These are phyloP conservation scores for Sakesphorus luctuosus DNA, from an alignment of 2,113 vertebrate genomes.

Conservation along the genomic window DNA sequence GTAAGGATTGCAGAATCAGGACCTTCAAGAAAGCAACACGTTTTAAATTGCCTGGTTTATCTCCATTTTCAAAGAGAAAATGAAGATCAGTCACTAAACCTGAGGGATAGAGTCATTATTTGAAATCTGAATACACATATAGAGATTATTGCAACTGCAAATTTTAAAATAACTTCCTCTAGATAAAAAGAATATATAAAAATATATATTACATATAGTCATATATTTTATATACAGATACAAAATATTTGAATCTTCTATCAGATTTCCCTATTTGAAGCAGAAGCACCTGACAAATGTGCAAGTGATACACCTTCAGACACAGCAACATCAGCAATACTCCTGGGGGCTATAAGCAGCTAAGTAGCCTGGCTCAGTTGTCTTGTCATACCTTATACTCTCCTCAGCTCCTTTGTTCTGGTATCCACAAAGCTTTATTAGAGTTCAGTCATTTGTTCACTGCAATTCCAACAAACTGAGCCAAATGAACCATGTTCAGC, in stretches of 20 bases:
- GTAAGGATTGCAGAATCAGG: background rate
- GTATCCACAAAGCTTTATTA: slow-evolving; percentile 36
- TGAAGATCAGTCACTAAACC: slow-evolving; percentile 13
- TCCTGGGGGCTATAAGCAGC: background rate
- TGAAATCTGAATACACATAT: background rate
- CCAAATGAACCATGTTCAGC: slow-evolving; percentile 43
- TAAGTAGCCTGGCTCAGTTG: slow-evolving; percentile 21
- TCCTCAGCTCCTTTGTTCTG: slow-evolving; percentile 31
- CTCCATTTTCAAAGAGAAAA: slow-evolving; percentile 32
- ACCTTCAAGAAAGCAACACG: background rate
- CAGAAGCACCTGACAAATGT: background rate
- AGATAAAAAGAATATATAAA: background rate
- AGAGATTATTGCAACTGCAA: background rate
- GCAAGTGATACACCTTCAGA: background rate
- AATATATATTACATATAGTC: background rate
- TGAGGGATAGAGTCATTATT: background rate
- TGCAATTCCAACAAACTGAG: slow-evolving; percentile 56
- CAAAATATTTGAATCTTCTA: background rate
- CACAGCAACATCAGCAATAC: slow-evolving; percentile 6
- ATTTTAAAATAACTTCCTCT: background rate
- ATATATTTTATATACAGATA: background rate
- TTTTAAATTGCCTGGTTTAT: slow-evolving; percentile 16
- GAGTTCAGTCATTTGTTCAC: slow-evolving; percentile 39
- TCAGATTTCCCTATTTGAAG: background rate
- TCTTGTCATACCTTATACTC: slow-evolving; percentile 27